These are phyloP conservation scores for Polypterus senegalus DNA, from an alignment of 2,113 vertebrate species.

Conservation along the genomic window DNA sequence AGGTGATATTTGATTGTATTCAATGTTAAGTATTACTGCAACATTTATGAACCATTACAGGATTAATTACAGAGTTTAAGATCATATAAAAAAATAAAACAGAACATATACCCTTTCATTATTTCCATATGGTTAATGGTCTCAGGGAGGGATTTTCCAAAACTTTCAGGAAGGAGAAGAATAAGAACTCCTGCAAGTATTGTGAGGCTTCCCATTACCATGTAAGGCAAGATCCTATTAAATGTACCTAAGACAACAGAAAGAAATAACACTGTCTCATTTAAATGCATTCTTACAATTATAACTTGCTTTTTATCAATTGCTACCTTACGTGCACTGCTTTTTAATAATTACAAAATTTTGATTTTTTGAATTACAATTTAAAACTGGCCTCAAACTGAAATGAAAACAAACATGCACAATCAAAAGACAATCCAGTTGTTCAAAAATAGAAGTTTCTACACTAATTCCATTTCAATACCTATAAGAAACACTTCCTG, in stretches of 20 bases:
- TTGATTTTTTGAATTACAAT: neutral
- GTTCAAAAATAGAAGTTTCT: too few relatives aligned
- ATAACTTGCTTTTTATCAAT: fast-evolving
- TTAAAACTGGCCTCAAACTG: neutral
- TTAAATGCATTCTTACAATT: neutral
- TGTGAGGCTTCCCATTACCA: constrained; percentile 68
- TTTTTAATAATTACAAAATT: neutral
- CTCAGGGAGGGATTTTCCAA: constrained; percentile 55
- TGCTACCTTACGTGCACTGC: neutral
- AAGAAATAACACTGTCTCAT: neutral
- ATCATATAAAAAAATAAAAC: too few relatives aligned
- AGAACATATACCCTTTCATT: constrained; percentile 53
- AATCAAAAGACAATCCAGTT: too few relatives aligned
- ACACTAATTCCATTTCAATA: too few relatives aligned
- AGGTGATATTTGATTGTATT: too few relatives aligned
- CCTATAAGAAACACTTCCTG: too few relatives aligned
- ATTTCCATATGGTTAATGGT: constrained; percentile 61
- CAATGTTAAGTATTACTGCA: too few relatives aligned
- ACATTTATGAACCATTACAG: too few relatives aligned
- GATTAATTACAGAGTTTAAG: too few relatives aligned
- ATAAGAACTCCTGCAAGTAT: constrained; percentile 54
- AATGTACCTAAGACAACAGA: constrained; percentile 49
- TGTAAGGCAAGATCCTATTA: constrained; percentile 57
- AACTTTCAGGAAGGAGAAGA: constrained; percentile 67
- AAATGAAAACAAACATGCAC: neutral